Conservation (phyloP, 2,797 vertebrate genomes). For the Tauraco hartlaubi region DNA sequence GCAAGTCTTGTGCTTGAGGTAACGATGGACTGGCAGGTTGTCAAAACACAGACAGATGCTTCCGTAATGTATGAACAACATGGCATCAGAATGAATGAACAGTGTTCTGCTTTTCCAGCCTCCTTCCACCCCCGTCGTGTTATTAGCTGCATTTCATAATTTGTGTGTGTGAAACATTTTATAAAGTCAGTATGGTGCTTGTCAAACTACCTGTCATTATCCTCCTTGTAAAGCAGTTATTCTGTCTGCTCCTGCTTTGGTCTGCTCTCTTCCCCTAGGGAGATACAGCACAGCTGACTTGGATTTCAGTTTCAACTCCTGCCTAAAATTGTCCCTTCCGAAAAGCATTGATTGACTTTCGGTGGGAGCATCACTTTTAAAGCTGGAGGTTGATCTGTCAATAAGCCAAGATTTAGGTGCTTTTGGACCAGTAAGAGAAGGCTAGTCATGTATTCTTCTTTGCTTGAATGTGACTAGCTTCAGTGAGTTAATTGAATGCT, state of each 20-base stretch:
- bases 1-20: constrained; percentile 42
- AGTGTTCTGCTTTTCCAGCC: constrained; percentile 22
- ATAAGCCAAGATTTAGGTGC: neutral
- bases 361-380: neutral
- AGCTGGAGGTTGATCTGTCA: neutral
- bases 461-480: neutral
- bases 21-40: constrained; percentile 46
- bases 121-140: neutral
- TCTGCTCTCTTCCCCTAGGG: neutral
- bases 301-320: neutral
- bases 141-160: constrained; percentile 59
- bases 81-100: constrained; percentile 17
- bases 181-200: constrained; percentile 54
- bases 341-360: neutral
- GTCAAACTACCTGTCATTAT: constrained; percentile 64
- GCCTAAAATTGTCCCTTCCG: neutral
- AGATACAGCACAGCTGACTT: neutral
- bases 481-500: neutral
- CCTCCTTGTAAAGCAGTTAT: neutral
- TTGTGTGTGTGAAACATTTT: constrained; percentile 47
- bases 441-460: neutral
- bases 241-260: constrained; percentile 11
- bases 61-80: constrained; percentile 25
- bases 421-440: neutral
- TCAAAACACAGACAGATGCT: constrained; percentile 45